phyloP scores from a whole-genome alignment of 2,113 vertebrate genomes.

The Artemisiospiza belli region DNA sequence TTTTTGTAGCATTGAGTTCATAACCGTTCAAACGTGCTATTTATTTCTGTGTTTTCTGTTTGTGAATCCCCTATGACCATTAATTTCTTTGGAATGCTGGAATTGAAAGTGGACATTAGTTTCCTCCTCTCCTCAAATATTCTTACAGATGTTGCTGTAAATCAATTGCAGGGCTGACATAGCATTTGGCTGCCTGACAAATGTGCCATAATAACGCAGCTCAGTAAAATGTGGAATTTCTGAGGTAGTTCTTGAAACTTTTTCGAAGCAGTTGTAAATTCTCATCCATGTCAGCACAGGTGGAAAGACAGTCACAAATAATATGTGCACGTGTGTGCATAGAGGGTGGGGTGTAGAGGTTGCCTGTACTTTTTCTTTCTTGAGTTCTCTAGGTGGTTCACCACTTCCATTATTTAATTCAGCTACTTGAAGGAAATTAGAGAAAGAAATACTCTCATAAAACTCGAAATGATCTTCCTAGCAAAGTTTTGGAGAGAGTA shows the following conservation, averaged over 20 bases:
- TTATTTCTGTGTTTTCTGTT: neutral
- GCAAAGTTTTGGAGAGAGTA: neutral
- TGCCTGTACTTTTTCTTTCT: neutral
- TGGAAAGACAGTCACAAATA: constrained; percentile 80
- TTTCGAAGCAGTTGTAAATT: constrained; percentile 82
- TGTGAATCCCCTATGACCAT: neutral
- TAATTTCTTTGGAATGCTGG: neutral
- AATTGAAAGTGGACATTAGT: constrained; percentile 65
- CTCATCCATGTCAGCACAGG: constrained; percentile 79
- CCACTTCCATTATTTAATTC: constrained; percentile 44
- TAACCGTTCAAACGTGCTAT: neutral
- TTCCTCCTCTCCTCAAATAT: constrained; percentile 34
- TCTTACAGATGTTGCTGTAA: constrained; percentile 83
- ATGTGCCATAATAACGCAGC: constrained; percentile 77
- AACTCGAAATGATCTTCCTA: neutral
- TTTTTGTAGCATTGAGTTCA: neutral
- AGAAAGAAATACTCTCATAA: neutral
- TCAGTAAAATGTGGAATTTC: constrained; percentile 82
- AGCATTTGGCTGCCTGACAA: constrained; percentile 83
- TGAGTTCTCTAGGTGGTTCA: constrained; percentile 23
- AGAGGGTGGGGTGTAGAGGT: neutral
- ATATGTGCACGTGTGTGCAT: neutral
- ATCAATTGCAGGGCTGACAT: constrained; percentile 78
- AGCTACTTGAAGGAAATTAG: constrained; percentile 14
- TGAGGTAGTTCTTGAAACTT: constrained; percentile 80